Percentiles rank a stretch among this genome's conserved stretches.
phyloP scores from a whole-genome alignment of 1,140 invertebrate species.

The Bombus superbus region DNA sequence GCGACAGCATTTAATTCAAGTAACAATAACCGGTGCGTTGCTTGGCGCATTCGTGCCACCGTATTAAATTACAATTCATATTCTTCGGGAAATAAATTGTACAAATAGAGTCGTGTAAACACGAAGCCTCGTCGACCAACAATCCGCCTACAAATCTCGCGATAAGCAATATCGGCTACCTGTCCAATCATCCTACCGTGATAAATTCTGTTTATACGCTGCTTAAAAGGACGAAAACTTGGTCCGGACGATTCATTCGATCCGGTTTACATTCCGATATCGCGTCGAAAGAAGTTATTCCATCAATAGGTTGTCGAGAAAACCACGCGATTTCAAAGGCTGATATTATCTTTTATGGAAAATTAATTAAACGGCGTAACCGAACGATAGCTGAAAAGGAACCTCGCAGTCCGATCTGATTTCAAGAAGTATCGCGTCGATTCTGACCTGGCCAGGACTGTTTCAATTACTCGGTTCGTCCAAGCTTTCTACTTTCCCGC shows the following conservation, averaged over 20 bases:
- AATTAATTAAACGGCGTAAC: background rate
- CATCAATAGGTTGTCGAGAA: background rate
- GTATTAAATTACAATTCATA: slow-evolving; percentile 26
- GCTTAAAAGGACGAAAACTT: background rate
- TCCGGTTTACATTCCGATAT: background rate
- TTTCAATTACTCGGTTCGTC: slow-evolving; percentile 2
- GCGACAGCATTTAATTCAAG: background rate
- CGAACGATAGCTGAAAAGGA: background rate
- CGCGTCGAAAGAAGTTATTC: background rate
- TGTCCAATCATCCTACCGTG: background rate
- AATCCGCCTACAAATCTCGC: background rate
- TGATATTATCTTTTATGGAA: background rate
- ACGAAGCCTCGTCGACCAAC: background rate
- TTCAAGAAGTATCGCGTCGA: background rate
- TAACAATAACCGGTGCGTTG: background rate
- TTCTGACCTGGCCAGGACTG: no score
- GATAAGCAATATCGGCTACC: background rate
- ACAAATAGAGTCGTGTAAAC: background rate
- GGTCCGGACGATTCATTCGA: background rate
- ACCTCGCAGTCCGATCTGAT: background rate
- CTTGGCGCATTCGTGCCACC: background rate
- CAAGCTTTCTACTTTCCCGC: background rate
- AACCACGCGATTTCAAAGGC: background rate
- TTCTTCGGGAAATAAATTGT: slow-evolving; percentile 11
- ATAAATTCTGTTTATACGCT: background rate